These are phyloP conservation scores for Chaenogobius annularis DNA, from an alignment of 2,113 vertebrate species.

Conservation along the genomic window DNA sequence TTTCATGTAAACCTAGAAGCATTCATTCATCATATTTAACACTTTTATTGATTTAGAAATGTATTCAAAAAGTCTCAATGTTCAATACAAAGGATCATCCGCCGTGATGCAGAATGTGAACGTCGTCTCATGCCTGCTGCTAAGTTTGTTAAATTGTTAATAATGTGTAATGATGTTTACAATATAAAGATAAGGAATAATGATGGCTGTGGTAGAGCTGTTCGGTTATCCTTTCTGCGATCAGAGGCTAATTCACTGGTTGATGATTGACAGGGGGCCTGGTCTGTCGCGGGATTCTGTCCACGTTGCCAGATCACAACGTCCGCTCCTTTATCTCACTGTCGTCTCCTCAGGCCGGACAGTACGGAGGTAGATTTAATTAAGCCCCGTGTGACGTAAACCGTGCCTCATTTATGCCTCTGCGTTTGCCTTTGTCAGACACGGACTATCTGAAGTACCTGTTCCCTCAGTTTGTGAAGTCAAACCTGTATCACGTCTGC, in stretches of 20 bases:
- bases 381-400: background rate
- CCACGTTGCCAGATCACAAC: conserved; percentile 85
- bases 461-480: conserved; percentile 85
- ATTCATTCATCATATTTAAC: too few species aligned
- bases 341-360: conserved; percentile 87
- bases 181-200: too few species aligned
- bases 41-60: too few species aligned
- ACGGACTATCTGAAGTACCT: conserved; percentile 85
- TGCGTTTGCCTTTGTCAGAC: conserved; percentile 56
- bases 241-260: background rate
- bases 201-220: background rate
- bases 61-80: too few species aligned
- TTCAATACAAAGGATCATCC: too few species aligned
- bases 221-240: background rate
- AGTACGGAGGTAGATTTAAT: conserved; percentile 81
- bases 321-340: conserved; percentile 89
- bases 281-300: conserved; percentile 86
- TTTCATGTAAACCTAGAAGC: too few species aligned
- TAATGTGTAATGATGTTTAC: too few species aligned
- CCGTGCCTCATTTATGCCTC: background rate
- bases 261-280: conserved; percentile 80
- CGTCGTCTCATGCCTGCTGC: too few species aligned
- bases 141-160: too few species aligned
- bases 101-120: too few species aligned
- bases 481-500: conserved; percentile 85